phyloP scores from a whole-genome alignment of 2,888 invertebrate genomes.

The Actias luna region DNA sequence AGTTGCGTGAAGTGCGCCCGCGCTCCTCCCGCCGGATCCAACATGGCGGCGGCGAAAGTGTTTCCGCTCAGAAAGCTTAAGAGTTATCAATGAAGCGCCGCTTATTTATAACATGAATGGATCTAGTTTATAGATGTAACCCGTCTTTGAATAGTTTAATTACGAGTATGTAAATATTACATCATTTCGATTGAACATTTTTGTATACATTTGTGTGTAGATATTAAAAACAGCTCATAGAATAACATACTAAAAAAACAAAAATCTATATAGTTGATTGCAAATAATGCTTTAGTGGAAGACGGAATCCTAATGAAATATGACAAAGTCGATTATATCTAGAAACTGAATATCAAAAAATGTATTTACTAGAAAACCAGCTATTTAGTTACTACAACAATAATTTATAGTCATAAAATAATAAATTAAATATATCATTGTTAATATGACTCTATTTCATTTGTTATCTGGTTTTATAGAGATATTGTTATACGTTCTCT shows the following conservation, averaged over 20 bases:
- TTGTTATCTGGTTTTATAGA: neutral
- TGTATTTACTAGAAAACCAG: neutral
- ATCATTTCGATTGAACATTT: neutral
- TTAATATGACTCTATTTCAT: neutral
- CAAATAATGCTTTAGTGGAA: neutral
- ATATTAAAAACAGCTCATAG: neutral
- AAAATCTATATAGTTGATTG: neutral
- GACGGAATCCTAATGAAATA: neutral
- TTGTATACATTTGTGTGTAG: neutral
- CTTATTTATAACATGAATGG: constrained; percentile 56
- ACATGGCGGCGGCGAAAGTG: constrained; percentile 80
- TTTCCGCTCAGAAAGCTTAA: constrained; percentile 71
- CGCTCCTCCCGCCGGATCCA: constrained; percentile 74
- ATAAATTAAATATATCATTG: neutral
- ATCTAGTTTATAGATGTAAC: constrained; percentile 39
- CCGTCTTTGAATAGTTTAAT: constrained; percentile 28
- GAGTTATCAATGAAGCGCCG: constrained; percentile 70
- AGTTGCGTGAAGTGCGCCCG: constrained; percentile 72
- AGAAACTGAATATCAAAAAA: neutral
- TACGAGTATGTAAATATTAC: constrained; percentile 17
- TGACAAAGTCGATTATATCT: neutral
- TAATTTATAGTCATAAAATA: neutral
- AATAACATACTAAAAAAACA: too few species aligned
- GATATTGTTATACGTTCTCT: neutral
- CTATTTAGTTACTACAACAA: neutral